A percentile compares a stretch with the other conserved stretches of the same genome.
These are phyloP conservation scores for Phortica okadai DNA, from an alignment of 2,888 invertebrate species.

Conservation along the genomic window DNA sequence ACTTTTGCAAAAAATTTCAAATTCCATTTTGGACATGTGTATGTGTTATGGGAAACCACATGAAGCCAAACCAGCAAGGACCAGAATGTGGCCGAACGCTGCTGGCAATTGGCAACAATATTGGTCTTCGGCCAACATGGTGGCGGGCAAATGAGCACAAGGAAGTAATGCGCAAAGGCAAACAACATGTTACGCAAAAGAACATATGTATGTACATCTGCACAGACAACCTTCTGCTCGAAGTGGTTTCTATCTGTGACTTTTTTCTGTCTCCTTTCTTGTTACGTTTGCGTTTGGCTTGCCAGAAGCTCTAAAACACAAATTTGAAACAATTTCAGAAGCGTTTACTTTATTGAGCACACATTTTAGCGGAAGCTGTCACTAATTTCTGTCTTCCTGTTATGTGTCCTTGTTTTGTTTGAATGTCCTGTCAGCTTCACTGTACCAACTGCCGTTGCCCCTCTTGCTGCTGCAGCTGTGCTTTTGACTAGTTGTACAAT, in stretches of 20 bases:
- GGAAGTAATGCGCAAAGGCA: neutral
- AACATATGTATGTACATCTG: neutral
- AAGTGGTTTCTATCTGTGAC: no score
- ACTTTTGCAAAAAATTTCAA: neutral
- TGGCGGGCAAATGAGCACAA: neutral
- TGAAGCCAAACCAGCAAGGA: neutral
- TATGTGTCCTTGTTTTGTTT: slow-evolving; percentile 1
- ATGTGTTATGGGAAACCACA: neutral
- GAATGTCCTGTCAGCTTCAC: slow-evolving; percentile 32
- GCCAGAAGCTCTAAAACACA: neutral
- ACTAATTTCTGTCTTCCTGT: slow-evolving; percentile 27
- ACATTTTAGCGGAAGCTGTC: slow-evolving; percentile 4
- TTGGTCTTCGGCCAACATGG: slow-evolving; percentile 4
- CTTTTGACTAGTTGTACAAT: neutral
- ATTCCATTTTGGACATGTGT: neutral
- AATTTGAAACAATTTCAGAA: slow-evolving; percentile 15
- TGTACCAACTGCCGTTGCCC: slow-evolving; percentile 40
- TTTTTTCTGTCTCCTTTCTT: no score
- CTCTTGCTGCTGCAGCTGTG: slow-evolving; percentile 34
- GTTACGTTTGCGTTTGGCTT: no score
- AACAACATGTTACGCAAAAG: neutral
- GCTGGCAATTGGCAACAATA: slow-evolving; percentile 11
- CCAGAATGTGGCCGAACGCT: slow-evolving; percentile 20
- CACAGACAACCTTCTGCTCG: neutral
- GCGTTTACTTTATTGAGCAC: slow-evolving; percentile 20